Conservation (phyloP, 1,140 invertebrate species). For the Brachionus rotundiformis region DNA sequence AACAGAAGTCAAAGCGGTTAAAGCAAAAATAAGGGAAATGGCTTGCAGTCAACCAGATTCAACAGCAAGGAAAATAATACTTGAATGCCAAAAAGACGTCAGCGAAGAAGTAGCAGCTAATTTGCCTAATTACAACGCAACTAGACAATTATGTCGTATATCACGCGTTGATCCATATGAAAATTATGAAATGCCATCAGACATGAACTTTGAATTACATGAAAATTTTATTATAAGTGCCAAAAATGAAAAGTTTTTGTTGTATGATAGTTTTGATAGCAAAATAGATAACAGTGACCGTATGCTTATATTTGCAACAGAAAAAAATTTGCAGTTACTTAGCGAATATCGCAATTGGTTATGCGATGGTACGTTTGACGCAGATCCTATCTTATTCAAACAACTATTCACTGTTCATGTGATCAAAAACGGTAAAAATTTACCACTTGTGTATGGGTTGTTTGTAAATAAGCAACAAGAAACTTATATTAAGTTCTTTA, state of each 20-base stretch:
- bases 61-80: neutral
- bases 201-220: neutral
- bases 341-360: neutral
- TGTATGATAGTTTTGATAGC: neutral
- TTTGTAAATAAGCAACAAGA: neutral
- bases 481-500: neutral
- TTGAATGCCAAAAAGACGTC: neutral
- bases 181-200: neutral
- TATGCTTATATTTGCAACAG: neutral
- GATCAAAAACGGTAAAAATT: neutral
- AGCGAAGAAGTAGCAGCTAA: constrained; percentile 14
- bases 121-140: neutral
- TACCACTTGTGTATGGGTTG: neutral
- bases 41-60: neutral
- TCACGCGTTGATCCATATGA: neutral
- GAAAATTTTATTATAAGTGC: neutral
- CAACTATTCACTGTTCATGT: neutral
- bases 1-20: neutral
- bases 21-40: neutral
- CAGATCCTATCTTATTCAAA: neutral
- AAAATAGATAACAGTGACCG: neutral
- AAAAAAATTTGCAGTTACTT: neutral
- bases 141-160: neutral
- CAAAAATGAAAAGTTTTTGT: neutral
- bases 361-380: neutral